Conservation (phyloP, 2,113 vertebrate species). For the Puffinus mauretanicus region DNA sequence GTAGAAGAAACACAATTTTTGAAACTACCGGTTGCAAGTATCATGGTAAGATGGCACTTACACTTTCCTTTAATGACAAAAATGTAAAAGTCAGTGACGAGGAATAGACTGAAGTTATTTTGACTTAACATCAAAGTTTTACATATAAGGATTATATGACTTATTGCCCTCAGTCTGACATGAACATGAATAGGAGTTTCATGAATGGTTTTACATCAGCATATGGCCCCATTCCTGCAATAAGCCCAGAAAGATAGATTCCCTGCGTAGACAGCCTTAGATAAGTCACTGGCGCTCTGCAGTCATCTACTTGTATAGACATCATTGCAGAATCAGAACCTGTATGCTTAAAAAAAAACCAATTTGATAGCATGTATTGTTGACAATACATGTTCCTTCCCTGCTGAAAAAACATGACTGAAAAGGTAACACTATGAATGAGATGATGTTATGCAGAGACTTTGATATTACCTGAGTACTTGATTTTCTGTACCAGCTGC, state of each 20-base stretch:
- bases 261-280: neutral
- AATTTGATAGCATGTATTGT: neutral
- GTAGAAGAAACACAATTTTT: neutral
- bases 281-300: neutral
- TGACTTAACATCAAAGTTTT: neutral
- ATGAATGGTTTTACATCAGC: neutral
- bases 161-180: neutral
- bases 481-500: neutral
- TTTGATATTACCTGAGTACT: neutral
- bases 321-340: neutral
- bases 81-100: neutral
- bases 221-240: neutral
- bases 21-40: neutral
- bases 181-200: neutral
- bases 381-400: neutral
- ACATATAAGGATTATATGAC: no score
- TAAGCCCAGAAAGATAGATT: neutral
- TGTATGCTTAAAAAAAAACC: fast-evolving
- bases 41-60: neutral
- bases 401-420: neutral
- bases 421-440: neutral
- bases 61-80: neutral
- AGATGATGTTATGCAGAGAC: neutral
- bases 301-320: neutral
- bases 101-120: neutral